Evolutionary conservation across 92 coral and sea anemone genomes (phyloP).

Genomic region (Micromussa lordhowensis): DNA sequence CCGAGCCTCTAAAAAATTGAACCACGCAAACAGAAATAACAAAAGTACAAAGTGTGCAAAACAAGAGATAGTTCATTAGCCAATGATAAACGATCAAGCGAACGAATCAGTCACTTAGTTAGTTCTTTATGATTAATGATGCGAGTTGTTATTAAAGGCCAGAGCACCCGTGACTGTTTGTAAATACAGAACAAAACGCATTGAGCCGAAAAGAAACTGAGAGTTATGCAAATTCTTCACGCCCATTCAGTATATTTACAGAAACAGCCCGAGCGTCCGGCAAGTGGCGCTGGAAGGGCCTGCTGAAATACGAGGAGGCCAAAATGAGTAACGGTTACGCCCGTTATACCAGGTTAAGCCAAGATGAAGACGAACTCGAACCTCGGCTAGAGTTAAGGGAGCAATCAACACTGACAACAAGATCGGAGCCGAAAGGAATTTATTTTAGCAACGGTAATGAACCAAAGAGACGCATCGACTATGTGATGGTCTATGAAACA

Average conservation of each 20-base stretch:
- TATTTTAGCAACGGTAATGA: conserved; percentile 6
- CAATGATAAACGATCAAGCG: neutral
- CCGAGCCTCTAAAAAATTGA: neutral
- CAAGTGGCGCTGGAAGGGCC: neutral
- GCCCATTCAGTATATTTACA: neutral
- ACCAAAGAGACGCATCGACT: conserved; percentile 70
- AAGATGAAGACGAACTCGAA: conserved; percentile 23
- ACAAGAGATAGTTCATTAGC: neutral
- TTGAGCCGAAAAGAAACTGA: conserved; percentile 19
- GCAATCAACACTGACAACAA: neutral
- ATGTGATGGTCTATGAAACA: conserved; percentile 77
- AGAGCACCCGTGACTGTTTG: neutral
- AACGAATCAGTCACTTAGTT: neutral
- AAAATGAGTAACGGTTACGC: neutral
- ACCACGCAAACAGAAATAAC: neutral
- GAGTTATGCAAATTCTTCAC: conserved; percentile 3
- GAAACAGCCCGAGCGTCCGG: neutral
- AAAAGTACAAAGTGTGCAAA: neutral
- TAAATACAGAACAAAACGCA: neutral
- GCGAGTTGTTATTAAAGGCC: neutral
- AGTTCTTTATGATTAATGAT: neutral
- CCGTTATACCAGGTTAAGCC: conserved; percentile 13
- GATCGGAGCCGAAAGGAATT: conserved; percentile 13
- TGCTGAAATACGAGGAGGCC: neutral
- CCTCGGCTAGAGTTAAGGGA: conserved; percentile 4